Conservation (phyloP, 92 coral and sea anemone species). For the Phenganax stokvisi region DNA sequence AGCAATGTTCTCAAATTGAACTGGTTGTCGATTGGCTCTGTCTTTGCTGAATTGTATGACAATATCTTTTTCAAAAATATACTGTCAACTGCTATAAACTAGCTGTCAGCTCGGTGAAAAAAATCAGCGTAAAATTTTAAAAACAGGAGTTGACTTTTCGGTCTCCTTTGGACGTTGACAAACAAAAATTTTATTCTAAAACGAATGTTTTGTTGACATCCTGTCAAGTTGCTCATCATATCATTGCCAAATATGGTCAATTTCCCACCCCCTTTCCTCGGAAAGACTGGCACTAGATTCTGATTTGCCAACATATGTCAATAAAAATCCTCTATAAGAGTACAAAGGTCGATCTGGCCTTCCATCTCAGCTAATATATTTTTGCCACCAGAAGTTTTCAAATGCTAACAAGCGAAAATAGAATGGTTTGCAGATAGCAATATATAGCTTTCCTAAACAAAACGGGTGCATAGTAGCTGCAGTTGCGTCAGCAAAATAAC, state of each 20-base stretch:
- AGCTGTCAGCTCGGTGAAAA: neutral
- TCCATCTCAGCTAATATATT: neutral
- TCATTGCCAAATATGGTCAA: conserved; percentile 37
- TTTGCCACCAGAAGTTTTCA: conserved; percentile 27
- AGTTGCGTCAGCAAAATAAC: neutral
- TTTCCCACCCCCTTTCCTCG: neutral
- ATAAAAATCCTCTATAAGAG: neutral
- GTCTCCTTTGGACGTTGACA: neutral
- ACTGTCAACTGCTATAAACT: conserved; percentile 3
- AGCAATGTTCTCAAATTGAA: neutral
- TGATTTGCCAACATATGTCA: conserved; percentile 17
- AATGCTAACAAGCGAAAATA: neutral
- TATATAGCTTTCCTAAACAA: neutral
- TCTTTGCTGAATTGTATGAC: neutral
- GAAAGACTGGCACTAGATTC: conserved; percentile 6
- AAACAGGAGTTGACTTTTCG: neutral
- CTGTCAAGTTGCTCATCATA: conserved; percentile 30
- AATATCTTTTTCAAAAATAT: neutral
- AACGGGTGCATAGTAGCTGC: neutral
- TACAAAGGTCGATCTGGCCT: neutral
- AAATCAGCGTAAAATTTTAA: neutral
- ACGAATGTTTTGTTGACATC: conserved; percentile 42
- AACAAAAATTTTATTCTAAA: conserved; percentile 2
- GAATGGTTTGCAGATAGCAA: neutral
- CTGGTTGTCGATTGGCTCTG: conserved; percentile 1